phyloP scores from a whole-genome alignment of 2,888 invertebrate species.

The Tenthredo notha region DNA sequence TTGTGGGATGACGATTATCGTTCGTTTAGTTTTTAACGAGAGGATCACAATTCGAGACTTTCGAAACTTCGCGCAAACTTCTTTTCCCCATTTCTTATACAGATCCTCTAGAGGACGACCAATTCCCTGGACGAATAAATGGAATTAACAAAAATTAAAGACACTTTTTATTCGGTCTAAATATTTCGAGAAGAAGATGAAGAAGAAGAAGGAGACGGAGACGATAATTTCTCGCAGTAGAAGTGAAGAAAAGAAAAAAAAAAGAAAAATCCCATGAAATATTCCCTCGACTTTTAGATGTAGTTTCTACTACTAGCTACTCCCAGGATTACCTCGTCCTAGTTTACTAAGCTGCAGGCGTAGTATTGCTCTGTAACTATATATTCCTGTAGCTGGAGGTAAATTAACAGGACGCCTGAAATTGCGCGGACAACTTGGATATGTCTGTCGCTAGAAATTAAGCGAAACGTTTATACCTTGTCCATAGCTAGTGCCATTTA shows the following conservation, averaged over 20 bases:
- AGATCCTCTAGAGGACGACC: background rate
- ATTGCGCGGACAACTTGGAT: conserved; percentile 8
- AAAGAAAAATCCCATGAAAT: background rate
- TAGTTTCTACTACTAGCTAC: conserved; percentile 3
- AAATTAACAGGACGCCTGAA: conserved; percentile 11
- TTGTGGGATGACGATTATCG: background rate
- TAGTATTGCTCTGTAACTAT: background rate
- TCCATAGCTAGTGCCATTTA: background rate
- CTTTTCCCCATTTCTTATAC: background rate
- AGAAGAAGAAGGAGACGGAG: background rate
- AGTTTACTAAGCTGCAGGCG: background rate
- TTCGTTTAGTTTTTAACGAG: conserved; percentile 4
- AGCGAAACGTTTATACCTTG: background rate
- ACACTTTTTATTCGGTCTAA: background rate
- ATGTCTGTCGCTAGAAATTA: background rate
- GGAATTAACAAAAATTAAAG: conserved; percentile 22
- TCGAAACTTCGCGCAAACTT: background rate
- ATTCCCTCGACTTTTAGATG: conserved; percentile 3
- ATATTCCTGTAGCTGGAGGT: background rate
- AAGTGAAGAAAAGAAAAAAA: background rate
- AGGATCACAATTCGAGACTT: background rate
- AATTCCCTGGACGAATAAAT: background rate
- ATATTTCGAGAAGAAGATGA: background rate
- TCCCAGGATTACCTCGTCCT: conserved; percentile 12
- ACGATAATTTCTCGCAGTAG: background rate